Conservation (phyloP, 1,140 invertebrate species). For the Dufourea novaeangliae region DNA sequence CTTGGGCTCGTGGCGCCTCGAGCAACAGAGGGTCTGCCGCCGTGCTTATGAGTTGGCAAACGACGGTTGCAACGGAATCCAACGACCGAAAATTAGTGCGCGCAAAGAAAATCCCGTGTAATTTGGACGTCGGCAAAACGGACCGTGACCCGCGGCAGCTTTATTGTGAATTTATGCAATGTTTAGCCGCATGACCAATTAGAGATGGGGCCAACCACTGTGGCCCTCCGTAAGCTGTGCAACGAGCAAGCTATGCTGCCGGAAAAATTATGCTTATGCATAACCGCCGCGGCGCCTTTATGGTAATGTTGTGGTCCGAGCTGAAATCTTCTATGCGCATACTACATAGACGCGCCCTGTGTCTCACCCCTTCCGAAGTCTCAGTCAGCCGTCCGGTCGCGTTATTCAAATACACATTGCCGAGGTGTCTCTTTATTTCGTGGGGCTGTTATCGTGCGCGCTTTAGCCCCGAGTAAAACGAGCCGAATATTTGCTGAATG, state of each 20-base stretch:
- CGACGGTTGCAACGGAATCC: slow-evolving; percentile 48
- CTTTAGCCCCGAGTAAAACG: slow-evolving; percentile 31
- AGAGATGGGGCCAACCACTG: slow-evolving; percentile 69
- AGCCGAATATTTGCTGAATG: slow-evolving; percentile 16
- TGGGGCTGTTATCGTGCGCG: slow-evolving; percentile 33
- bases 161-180: slow-evolving; percentile 80
- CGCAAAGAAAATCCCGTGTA: slow-evolving; percentile 68
- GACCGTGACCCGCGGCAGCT: slow-evolving; percentile 60
- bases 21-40: background rate
- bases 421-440: slow-evolving; percentile 73
- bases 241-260: slow-evolving; percentile 63
- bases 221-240: slow-evolving; percentile 67
- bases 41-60: slow-evolving; percentile 34
- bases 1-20: slow-evolving; percentile 1
- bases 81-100: slow-evolving; percentile 55
- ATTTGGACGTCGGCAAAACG: slow-evolving; percentile 66
- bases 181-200: slow-evolving; percentile 78
- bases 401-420: slow-evolving; percentile 76
- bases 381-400: slow-evolving; percentile 33
- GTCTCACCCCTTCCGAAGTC: slow-evolving; percentile 61
- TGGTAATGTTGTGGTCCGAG: slow-evolving; percentile 79
- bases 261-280: slow-evolving; percentile 80
- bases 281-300: slow-evolving; percentile 77
- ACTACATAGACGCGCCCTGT: slow-evolving; percentile 65
- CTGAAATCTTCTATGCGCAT: slow-evolving; percentile 78